A percentile compares a stretch with the other conserved stretches of the same genome.
Conservation (phyloP, 2,113 vertebrate genomes). For the Cinclus cinclus region DNA sequence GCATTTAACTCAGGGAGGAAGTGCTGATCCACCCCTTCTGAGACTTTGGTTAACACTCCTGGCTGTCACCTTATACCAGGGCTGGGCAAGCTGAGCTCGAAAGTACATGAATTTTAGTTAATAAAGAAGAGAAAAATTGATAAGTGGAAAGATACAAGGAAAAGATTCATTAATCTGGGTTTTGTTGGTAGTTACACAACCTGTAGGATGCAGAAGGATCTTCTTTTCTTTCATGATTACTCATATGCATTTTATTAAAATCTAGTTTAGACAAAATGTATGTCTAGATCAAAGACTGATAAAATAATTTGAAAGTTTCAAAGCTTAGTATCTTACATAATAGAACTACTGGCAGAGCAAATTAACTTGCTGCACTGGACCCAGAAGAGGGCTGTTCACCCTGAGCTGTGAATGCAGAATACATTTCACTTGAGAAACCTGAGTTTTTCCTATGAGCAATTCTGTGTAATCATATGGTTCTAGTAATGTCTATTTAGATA, state of each 20-base stretch:
- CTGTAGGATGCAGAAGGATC: not conserved
- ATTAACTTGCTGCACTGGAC: not conserved
- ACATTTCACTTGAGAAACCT: not conserved
- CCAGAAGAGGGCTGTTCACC: not conserved
- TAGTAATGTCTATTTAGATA: not conserved
- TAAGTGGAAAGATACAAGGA: not conserved
- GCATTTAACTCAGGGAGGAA: conserved; percentile 35
- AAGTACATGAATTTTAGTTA: not conserved
- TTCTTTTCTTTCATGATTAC: not conserved
- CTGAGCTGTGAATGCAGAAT: not conserved
- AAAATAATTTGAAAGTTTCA: not conserved
- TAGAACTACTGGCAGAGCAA: not conserved
- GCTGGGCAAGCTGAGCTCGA: not conserved
- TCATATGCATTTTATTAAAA: not conserved
- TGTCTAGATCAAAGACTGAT: not conserved
- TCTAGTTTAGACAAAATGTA: not conserved
- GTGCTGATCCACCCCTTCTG: not conserved
- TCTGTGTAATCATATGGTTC: not conserved
- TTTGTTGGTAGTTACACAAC: not conserved
- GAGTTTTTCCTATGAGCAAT: not conserved
- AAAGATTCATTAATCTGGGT: not conserved
- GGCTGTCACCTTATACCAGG: not conserved
- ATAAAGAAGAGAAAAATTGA: not conserved
- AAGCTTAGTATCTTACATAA: not conserved
- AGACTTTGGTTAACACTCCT: conserved; percentile 20